Percentiles rank a stretch among this genome's conserved stretches.
These are phyloP conservation scores for Lucilia sericata DNA, from an alignment of 1,140 invertebrate genomes.

Conservation along the genomic window DNA sequence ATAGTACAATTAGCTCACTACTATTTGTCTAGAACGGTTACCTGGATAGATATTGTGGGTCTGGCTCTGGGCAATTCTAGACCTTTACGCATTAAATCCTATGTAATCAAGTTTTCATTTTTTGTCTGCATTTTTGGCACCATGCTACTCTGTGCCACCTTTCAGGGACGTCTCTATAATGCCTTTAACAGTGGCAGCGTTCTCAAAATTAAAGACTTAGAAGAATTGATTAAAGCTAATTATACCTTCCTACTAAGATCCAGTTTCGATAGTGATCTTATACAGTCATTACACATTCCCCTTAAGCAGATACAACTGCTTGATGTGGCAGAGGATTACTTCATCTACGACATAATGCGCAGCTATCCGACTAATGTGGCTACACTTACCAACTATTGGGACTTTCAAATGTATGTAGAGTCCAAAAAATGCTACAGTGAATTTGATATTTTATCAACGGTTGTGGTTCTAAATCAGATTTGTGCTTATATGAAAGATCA, in stretches of 20 bases:
- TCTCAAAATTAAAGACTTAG: not conserved
- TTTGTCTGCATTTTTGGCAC: not conserved
- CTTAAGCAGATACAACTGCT: not conserved
- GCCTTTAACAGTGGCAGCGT: not conserved
- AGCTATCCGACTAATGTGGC: not conserved
- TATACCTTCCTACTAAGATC: not conserved
- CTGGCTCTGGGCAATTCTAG: not conserved
- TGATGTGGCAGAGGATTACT: not conserved
- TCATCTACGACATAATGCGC: constrained; percentile 2
- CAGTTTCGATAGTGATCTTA: not conserved
- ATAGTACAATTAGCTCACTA: not conserved
- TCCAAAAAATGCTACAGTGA: not conserved
- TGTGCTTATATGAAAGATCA: constrained; percentile 27
- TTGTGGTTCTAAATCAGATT: constrained; percentile 7
- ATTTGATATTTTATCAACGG: not conserved
- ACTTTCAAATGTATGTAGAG: not conserved
- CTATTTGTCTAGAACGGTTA: not conserved
- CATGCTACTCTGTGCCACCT: not conserved
- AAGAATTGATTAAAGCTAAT: not conserved
- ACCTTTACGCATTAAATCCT: not conserved
- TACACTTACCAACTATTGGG: constrained; percentile 22
- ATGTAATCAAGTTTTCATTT: not conserved
- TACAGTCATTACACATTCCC: not conserved
- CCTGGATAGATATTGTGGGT: constrained; percentile 1
- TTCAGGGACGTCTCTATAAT: not conserved